These are phyloP conservation scores for Oophaga sylvatica DNA, from an alignment of 2,797 vertebrate genomes.

Conservation along the genomic window DNA sequence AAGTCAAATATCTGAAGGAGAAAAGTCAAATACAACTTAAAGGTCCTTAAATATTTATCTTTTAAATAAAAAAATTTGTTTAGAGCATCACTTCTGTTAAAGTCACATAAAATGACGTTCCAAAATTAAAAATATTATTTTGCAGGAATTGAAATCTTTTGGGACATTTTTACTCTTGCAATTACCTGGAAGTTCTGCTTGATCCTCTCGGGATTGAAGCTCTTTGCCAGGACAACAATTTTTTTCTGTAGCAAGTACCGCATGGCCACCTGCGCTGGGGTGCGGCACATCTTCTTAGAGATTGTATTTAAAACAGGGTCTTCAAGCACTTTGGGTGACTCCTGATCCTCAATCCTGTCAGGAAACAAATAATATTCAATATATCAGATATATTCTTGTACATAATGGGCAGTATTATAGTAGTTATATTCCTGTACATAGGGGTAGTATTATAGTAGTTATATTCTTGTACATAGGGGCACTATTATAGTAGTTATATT, in stretches of 20 bases:
- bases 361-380: neutral
- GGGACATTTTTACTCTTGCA: neutral
- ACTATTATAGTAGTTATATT: neutral
- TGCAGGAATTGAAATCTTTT: neutral
- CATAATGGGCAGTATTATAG: too few relatives aligned
- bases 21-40: neutral
- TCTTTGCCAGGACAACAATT: neutral
- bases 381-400: too few relatives aligned
- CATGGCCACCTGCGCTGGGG: neutral
- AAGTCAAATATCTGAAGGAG: slow-evolving; percentile 44
- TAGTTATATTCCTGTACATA: too few relatives aligned
- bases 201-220: neutral
- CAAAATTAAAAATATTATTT: neutral
- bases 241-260: neutral
- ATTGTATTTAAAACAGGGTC: neutral
- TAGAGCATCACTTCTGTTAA: neutral
- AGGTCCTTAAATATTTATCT: neutral
- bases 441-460: too few relatives aligned
- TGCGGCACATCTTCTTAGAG: neutral
- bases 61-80: too few relatives aligned
- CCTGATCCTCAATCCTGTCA: neutral
- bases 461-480: too few relatives aligned
- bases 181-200: neutral
- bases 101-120: neutral
- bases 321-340: neutral